Percentiles rank a stretch among this genome's conserved stretches.
Conservation (phyloP, 2,797 vertebrate genomes). For the Syngnathus rostellatus region DNA sequence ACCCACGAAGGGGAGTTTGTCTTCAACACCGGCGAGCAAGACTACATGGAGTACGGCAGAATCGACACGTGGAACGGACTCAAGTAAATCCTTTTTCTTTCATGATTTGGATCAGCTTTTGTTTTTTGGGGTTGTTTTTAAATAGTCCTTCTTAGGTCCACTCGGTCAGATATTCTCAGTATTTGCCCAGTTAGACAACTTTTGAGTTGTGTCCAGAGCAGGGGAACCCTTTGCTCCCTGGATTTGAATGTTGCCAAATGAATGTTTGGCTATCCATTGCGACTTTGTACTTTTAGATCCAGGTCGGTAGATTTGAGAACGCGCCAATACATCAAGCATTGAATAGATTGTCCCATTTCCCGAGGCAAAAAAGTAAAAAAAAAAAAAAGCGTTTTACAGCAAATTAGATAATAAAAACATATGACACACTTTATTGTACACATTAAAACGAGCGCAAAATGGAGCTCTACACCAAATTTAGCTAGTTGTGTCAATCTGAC, state of each 20-base stretch:
- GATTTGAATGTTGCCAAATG: conserved; percentile 33
- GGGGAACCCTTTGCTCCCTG: conserved; percentile 28
- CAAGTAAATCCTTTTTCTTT: conserved; percentile 49
- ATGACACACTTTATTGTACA: background rate
- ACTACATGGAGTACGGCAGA: conserved; percentile 75
- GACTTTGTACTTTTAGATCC: conserved; percentile 32
- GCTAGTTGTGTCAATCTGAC: background rate
- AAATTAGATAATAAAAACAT: background rate
- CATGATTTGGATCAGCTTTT: background rate
- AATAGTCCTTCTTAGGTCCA: background rate
- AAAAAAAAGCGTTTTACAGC: background rate
- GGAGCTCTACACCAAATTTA: background rate
- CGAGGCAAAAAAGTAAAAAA: background rate
- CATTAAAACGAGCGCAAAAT: too few relatives aligned
- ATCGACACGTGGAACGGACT: conserved; percentile 76
- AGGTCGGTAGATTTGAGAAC: background rate
- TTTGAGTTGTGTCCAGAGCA: conserved; percentile 28
- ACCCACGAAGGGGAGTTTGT: conserved; percentile 77
- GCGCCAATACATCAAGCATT: background rate
- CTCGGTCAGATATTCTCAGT: background rate
- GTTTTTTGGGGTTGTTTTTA: background rate
- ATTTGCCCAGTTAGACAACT: conserved; percentile 13
- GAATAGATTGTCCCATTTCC: background rate
- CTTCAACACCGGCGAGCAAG: conserved; percentile 70
- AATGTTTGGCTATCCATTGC: conserved; percentile 23